phyloP scores from a whole-genome alignment of 2,888 invertebrate species.

The Pocota personata region DNA sequence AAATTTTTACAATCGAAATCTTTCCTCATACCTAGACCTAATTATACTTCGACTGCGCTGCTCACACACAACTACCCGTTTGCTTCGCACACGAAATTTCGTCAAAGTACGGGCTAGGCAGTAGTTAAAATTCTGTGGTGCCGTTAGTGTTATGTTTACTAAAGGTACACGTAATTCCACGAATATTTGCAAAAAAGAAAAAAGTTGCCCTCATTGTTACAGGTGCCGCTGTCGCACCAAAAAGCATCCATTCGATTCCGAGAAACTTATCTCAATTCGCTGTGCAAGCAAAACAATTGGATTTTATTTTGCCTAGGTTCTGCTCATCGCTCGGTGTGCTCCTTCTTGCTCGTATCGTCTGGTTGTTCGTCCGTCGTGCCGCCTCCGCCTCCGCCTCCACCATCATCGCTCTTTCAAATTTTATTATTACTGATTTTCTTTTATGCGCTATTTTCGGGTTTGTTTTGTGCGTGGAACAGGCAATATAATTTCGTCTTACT shows the following conservation, averaged over 20 bases:
- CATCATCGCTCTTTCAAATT: neutral
- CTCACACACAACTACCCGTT: neutral
- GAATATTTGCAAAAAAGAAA: neutral
- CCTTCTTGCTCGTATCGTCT: neutral
- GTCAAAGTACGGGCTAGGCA: neutral
- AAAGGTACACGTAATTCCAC: conserved; percentile 16
- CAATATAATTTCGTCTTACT: neutral
- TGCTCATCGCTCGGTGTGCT: neutral
- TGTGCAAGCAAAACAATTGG: neutral
- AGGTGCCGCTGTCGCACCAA: neutral
- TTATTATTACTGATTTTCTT: neutral
- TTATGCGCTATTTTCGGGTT: conserved; percentile 12
- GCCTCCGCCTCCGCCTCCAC: neutral
- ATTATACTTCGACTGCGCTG: neutral
- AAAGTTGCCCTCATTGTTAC: neutral
- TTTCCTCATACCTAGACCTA: neutral
- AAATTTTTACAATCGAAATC: too few relatives aligned
- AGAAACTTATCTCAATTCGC: neutral
- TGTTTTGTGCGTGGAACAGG: neutral
- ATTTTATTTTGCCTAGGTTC: conserved; percentile 3
- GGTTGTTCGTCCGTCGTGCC: too few relatives aligned
- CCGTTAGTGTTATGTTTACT: conserved; percentile 29
- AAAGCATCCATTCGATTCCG: neutral
- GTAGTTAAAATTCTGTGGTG: conserved; percentile 17
- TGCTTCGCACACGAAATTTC: conserved; percentile 8